Percentiles rank a stretch among this genome's conserved stretches.
Conservation (phyloP, 1,140 invertebrate species). For the Drosophila littoralis region DNA sequence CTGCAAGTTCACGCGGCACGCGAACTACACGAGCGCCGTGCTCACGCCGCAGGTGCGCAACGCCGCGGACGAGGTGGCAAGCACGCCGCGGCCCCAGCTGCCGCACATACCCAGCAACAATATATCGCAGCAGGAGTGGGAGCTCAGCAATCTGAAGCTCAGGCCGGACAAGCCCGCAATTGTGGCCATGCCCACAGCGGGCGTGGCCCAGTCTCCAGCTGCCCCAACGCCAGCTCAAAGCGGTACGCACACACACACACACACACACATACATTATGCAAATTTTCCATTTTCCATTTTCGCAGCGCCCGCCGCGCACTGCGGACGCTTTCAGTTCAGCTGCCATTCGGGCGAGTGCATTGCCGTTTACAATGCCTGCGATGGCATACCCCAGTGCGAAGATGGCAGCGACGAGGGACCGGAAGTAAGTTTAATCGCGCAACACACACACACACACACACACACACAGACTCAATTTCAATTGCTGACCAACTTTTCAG, state of each 20-base stretch:
- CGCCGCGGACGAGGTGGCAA: constrained; percentile 37
- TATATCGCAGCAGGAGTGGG: constrained; percentile 90
- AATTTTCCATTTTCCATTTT: constrained; percentile 31
- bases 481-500: constrained; percentile 53
- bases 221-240: constrained; percentile 44
- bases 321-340: constrained; percentile 93
- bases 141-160: constrained; percentile 87
- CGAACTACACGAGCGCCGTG: constrained; percentile 95
- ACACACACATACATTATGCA: constrained; percentile 26
- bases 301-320: constrained; percentile 83
- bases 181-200: constrained; percentile 20
- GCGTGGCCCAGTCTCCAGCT: constrained; percentile 14
- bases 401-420: constrained; percentile 95
- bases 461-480: background rate
- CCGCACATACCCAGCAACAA: constrained; percentile 72
- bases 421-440: constrained; percentile 86
- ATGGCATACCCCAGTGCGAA: constrained; percentile 96
- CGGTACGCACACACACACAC: constrained; percentile 37
- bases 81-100: constrained; percentile 63
- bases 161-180: constrained; percentile 70
- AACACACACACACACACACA: background rate
- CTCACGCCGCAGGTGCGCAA: constrained; percentile 85
- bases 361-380: constrained; percentile 96
- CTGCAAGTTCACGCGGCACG: constrained; percentile 95
- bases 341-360: constrained; percentile 96